Evolutionary conservation across 2,888 invertebrate genomes (phyloP).

Genomic region (Gymnoscelis rufifasciata): DNA sequence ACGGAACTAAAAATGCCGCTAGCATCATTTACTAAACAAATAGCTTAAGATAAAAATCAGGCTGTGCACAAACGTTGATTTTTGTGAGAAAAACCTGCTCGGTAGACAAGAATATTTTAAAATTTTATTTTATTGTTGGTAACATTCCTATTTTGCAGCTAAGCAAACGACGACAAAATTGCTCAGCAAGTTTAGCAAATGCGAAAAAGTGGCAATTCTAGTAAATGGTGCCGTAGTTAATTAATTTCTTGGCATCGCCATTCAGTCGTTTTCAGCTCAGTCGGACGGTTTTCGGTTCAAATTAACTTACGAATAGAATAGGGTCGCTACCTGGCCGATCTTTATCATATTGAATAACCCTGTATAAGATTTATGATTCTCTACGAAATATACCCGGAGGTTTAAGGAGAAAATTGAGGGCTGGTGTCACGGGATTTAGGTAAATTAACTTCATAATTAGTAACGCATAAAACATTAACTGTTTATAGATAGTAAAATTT

Average conservation of each 20-base stretch:
- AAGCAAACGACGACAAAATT: too few species aligned
- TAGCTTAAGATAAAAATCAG: too few species aligned
- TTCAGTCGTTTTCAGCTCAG: neutral
- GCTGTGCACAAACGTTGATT: too few species aligned
- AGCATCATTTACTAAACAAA: too few species aligned
- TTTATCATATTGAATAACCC: constrained; percentile 11
- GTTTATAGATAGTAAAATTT: too few species aligned
- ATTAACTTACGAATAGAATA: constrained; percentile 16
- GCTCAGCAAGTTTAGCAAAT: too few species aligned
- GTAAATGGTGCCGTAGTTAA: neutral
- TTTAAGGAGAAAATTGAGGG: neutral
- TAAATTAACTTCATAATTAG: neutral
- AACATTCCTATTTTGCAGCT: too few species aligned
- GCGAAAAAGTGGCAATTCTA: too few species aligned
- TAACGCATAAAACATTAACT: neutral
- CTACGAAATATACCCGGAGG: neutral
- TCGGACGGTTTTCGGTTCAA: constrained; percentile 12
- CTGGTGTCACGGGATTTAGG: neutral
- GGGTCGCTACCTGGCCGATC: constrained; percentile 11
- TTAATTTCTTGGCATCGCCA: constrained; percentile 14
- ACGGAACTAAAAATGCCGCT: too few species aligned
- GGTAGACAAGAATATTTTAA: too few species aligned
- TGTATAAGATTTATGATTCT: constrained; percentile 6
- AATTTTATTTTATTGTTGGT: too few species aligned
- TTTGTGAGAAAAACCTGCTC: too few species aligned